Evolutionary conservation across 2,797 vertebrate species (phyloP).

Genomic region (Sebastes variabilis): DNA sequence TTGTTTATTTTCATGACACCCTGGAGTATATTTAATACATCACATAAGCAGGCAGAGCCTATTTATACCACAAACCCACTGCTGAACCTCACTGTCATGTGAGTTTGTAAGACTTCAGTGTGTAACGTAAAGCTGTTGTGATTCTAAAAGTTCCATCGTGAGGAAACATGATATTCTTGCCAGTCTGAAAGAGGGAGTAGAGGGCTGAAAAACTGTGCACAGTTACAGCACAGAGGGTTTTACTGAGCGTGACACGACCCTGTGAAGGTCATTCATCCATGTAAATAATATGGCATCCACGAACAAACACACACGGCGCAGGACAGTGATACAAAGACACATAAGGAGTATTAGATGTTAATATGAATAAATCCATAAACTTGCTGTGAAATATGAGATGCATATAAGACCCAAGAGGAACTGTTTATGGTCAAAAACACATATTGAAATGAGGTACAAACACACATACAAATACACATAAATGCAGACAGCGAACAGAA

Average conservation of each 20-base stretch:
- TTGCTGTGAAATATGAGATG: conserved; percentile 39
- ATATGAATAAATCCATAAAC: conserved; percentile 60
- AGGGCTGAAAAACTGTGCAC: conserved; percentile 21
- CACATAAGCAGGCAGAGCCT: conserved; percentile 17
- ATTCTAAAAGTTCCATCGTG: conserved; percentile 14
- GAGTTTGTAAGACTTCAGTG: conserved; percentile 24
- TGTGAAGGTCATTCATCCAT: conserved; percentile 69
- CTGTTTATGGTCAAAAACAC: conserved; percentile 31
- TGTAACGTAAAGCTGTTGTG: conserved; percentile 46
- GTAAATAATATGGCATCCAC: conserved; percentile 51
- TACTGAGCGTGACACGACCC: conserved; percentile 59
- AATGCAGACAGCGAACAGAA: neutral
- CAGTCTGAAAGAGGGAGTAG: conserved; percentile 1
- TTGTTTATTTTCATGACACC: conserved; percentile 34
- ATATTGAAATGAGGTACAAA: neutral
- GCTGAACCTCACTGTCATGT: conserved; percentile 12
- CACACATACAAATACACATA: neutral
- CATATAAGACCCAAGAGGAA: conserved; percentile 11
- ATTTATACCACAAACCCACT: conserved; percentile 34
- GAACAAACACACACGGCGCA: conserved; percentile 35
- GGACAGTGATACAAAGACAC: conserved; percentile 23
- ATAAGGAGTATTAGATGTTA: conserved; percentile 17
- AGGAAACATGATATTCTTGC: conserved; percentile 36
- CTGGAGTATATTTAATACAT: conserved; percentile 42
- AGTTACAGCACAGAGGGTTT: conserved; percentile 47